phyloP scores from a whole-genome alignment of 2,888 invertebrate genomes.

The Rapana venosa region DNA sequence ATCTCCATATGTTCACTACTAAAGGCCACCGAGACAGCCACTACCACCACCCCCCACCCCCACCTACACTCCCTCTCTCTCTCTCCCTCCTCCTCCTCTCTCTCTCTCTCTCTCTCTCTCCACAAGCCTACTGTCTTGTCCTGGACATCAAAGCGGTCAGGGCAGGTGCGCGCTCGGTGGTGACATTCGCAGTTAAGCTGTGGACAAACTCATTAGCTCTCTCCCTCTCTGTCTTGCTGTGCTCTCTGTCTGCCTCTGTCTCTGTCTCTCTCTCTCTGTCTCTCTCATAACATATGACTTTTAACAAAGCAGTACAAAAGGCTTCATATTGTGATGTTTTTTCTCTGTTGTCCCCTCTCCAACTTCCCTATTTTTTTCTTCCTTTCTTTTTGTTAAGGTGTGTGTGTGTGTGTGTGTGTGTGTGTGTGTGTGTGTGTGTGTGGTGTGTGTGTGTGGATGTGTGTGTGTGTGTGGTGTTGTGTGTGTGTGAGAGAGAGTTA shows the following conservation, averaged over 20 bases:
- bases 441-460: background rate
- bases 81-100: background rate
- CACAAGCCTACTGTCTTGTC: background rate
- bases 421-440: background rate
- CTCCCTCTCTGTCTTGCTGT: constrained; percentile 24
- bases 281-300: background rate
- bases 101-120: background rate
- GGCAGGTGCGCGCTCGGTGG: constrained; percentile 21
- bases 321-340: no score
- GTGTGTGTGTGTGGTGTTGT: background rate
- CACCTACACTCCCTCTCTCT: background rate
- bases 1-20: no score
- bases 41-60: background rate
- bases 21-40: background rate
- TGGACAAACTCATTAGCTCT: constrained; percentile 3
- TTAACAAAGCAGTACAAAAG: no score
- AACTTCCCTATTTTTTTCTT: background rate
- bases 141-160: background rate
- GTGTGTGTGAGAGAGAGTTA: background rate
- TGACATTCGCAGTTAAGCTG: constrained; percentile 15
- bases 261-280: constrained; percentile 25
- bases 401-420: background rate
- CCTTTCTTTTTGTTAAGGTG: background rate
- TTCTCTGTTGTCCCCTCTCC: background rate
- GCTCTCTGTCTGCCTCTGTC: no score